phyloP scores from a whole-genome alignment of 1,140 invertebrate species.

The Drosophila lacertosa region DNA sequence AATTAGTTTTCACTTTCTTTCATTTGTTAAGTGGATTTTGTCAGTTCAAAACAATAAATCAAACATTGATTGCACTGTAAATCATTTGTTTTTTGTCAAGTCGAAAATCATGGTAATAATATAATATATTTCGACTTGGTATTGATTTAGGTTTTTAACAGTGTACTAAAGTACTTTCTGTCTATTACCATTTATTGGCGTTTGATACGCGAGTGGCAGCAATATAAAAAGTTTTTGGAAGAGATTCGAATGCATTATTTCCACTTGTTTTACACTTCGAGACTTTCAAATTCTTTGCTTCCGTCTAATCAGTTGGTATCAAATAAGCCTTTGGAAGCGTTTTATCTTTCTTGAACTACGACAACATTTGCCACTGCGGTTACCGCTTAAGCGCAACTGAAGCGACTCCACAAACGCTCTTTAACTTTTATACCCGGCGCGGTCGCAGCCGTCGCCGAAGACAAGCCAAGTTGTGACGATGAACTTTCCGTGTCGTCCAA shows the following conservation, averaged over 20 bases:
- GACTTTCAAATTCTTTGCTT: too few relatives aligned
- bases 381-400: slow-evolving; percentile 55
- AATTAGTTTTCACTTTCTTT: slow-evolving; percentile 20
- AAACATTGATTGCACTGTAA: too few relatives aligned
- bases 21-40: not conserved
- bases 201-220: slow-evolving; percentile 62
- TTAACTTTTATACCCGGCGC: slow-evolving; percentile 60
- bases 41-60: too few relatives aligned
- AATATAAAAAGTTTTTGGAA: slow-evolving; percentile 65
- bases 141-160: too few relatives aligned
- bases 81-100: not conserved
- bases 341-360: not conserved
- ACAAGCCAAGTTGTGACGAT: not conserved
- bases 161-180: not conserved
- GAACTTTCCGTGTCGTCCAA: too few relatives aligned
- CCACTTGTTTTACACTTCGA: slow-evolving; percentile 20
- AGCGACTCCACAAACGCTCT: slow-evolving; percentile 24
- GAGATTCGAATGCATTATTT: slow-evolving; percentile 46
- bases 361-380: slow-evolving; percentile 17
- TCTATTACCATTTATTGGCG: slow-evolving; percentile 52
- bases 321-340: not conserved
- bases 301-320: too few relatives aligned
- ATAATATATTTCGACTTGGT: too few relatives aligned
- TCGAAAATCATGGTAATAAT: too few relatives aligned
- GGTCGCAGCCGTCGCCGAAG: not conserved